Evolutionary conservation across 2,888 invertebrate genomes (phyloP).

Genomic region (Andrena flavipes): DNA sequence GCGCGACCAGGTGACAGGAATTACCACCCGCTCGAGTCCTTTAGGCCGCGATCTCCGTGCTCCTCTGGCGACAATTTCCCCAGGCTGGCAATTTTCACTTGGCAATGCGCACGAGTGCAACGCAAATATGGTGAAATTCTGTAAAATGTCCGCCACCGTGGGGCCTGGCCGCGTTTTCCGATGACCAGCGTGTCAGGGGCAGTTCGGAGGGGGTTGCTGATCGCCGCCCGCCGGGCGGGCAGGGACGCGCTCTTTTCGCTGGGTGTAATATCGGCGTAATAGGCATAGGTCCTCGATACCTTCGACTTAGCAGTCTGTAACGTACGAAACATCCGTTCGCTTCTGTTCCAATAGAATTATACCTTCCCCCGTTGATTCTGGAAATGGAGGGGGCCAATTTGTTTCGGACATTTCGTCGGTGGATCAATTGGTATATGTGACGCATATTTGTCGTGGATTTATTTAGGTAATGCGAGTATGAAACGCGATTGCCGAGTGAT

Average conservation of each 20-base stretch:
- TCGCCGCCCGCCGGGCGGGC: neutral
- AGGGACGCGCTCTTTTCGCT: neutral
- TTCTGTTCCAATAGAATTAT: neutral
- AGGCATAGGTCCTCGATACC: too few species aligned
- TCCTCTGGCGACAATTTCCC: slow-evolving; percentile 34
- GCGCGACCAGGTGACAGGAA: slow-evolving; percentile 49
- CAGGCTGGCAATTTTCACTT: slow-evolving; percentile 41
- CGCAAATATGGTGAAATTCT: slow-evolving; percentile 53
- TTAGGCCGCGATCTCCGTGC: slow-evolving; percentile 33
- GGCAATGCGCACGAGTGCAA: slow-evolving; percentile 50
- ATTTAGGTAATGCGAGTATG: too few species aligned
- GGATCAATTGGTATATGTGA: too few species aligned
- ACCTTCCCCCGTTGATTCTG: too few species aligned
- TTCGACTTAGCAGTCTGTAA: neutral
- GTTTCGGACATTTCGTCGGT: too few species aligned
- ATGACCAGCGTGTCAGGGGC: slow-evolving; percentile 17
- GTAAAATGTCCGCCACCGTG: slow-evolving; percentile 43
- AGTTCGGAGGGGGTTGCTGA: slow-evolving; percentile 12
- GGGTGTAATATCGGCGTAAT: neutral
- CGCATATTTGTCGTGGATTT: too few species aligned
- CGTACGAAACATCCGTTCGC: neutral
- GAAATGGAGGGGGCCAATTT: too few species aligned
- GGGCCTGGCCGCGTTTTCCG: slow-evolving; percentile 29
- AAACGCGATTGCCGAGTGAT: too few species aligned
- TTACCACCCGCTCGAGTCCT: slow-evolving; percentile 37